phyloP scores from a whole-genome alignment of 2,113 vertebrate genomes.

The Xyrauchen texanus region DNA sequence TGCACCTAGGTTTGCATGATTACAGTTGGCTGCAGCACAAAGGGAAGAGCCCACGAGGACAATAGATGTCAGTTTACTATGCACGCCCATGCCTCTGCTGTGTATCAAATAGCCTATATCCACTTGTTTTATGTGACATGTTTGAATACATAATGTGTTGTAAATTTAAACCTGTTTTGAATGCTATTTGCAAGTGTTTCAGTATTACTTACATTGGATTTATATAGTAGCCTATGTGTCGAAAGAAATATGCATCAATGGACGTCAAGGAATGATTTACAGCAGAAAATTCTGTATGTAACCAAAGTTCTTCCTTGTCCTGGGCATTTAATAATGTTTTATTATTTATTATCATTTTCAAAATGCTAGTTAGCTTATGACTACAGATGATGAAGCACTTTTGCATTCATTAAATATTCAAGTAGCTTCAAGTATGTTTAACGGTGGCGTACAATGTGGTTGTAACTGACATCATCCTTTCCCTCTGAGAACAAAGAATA shows the following conservation, averaged over 20 bases:
- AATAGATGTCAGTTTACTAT: constrained; percentile 22
- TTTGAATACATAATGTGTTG: background rate
- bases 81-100: background rate
- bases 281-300: background rate
- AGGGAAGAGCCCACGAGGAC: constrained; percentile 33
- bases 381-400: too few relatives aligned
- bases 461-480: constrained; percentile 71
- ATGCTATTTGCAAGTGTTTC: background rate
- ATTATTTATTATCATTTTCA: too few relatives aligned
- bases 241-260: constrained; percentile 29
- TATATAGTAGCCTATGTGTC: background rate
- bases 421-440: background rate
- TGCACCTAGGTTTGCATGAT: constrained; percentile 67
- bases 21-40: constrained; percentile 54
- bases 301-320: too few relatives aligned
- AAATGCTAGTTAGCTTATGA: too few relatives aligned
- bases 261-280: constrained; percentile 56
- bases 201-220: background rate
- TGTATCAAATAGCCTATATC: constrained; percentile 5
- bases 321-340: too few relatives aligned
- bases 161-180: background rate
- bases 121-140: background rate
- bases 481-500: constrained; percentile 85
- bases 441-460: too few relatives aligned
- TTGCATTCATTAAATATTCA: constrained; percentile 9